Conservation (phyloP, 1,140 invertebrate genomes). For the Zaprionus africanus region DNA sequence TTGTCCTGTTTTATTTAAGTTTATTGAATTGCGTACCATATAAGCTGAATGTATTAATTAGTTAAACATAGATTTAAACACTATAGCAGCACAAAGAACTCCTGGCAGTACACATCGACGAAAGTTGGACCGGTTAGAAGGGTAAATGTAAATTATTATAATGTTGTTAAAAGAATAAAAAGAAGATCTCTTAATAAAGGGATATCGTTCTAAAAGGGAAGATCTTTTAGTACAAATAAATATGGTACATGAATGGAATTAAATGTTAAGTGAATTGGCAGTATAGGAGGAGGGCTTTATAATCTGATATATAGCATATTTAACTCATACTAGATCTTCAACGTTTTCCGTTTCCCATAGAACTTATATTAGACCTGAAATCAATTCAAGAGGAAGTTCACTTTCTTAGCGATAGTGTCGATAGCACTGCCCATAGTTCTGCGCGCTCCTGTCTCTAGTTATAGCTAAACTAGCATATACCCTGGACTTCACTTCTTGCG, state of each 20-base stretch:
- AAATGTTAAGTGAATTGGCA: background rate
- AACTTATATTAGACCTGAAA: too few relatives aligned
- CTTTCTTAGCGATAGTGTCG: background rate
- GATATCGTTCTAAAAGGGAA: too few relatives aligned
- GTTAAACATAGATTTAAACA: constrained; percentile 27
- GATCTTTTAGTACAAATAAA: too few relatives aligned
- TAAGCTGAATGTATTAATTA: constrained; percentile 48
- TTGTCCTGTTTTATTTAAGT: constrained; percentile 24
- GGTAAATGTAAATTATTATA: background rate
- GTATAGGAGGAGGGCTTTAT: background rate
- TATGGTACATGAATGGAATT: too few relatives aligned
- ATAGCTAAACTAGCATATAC: constrained; percentile 3
- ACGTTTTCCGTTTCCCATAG: too few relatives aligned
- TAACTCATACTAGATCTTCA: background rate
- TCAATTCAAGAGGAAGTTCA: too few relatives aligned
- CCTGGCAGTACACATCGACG: background rate
- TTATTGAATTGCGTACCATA: constrained; percentile 52
- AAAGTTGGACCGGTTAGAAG: background rate
- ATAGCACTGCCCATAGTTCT: background rate
- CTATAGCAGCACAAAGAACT: background rate
- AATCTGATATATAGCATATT: background rate
- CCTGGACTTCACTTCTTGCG: constrained; percentile 55
- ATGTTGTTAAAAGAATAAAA: background rate
- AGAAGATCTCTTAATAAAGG: background rate
- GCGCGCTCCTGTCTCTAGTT: background rate